Evolutionary conservation across 2,888 invertebrate genomes (phyloP), one percentile per base, ranked within the genome.

Genomic region (Choristoneura rosaceana): DNA sequence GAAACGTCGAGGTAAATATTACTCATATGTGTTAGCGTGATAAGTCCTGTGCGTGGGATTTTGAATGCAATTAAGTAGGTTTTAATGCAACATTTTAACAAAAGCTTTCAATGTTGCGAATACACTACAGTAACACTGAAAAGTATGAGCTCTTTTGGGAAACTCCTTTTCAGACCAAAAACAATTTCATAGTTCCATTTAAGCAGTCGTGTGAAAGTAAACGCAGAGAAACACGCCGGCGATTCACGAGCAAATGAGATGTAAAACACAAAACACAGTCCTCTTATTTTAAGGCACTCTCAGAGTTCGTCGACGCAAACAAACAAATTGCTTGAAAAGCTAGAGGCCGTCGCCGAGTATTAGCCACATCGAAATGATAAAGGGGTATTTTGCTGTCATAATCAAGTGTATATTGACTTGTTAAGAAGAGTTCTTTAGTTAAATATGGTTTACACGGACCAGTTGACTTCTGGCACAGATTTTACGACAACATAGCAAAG

Each of bases 221-320:
- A 71, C 74, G 43, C 69, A 63, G 65, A 61, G 66, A 69, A 74
- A 61, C 66, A 33, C 55, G 69, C 71, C 45, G 64, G 58, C 66
- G 73, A 60, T 71, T 67, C 52, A 47, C 33, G 43, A 52, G 60
- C 74, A 76, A 80, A 78, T 77, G 76, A 78, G 76, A 80, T 77
- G 77, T 79, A 77, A 77, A 78, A 76, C 77, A 75, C 70, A 74
- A 69, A 70, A 69, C 74, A 70, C 63, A 14, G 63, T 70, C 69
- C 52, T 68, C 66, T 73, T 73, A 70, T 76, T 77, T 70, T 68
- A 71, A 73, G 65, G 55, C 74, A 75, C 76, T 70, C 43, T 12
- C 58, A 4, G 59, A 64, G 64, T 25, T 70, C 70, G 10, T 41
- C n/a, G 69, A 62, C 55, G 52, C 62, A 17, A n/a, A 64, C 61